Base-by-base conservation (phyloP, 2,113 vertebrate genomes). In the Cisticola juncidis region DNA sequence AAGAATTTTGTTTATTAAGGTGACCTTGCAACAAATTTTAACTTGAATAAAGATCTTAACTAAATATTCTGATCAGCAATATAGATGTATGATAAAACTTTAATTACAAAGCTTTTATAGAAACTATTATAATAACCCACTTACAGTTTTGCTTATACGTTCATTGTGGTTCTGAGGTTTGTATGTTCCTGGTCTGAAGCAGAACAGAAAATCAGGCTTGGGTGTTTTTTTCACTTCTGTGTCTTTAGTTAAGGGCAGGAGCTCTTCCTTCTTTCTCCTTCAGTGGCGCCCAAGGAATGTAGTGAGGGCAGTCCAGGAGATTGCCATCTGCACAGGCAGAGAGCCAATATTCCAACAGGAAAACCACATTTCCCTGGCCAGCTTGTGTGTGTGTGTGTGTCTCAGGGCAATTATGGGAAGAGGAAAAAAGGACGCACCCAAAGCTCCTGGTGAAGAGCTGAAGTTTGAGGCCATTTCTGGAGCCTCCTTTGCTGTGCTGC, bases 21-120 rank as follows among this genome's bases (percentile, higher is more conserved):
- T 61, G 83, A 54, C 47, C 82, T 70, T 51, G 82, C 72, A 92
- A 90, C 68, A 86, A 68, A 96, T 95, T 83, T 80, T 80, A 71
- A 77, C 56, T 65, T 56, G 35, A 81, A 86, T 86, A 81, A 94
- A 71, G 92, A 94, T 88, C 96, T 93, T 66, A 45, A 62, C 42
- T 70, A 94, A 95, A 88, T 70, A n/a, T 38, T 83, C 70, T 54
- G 79, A 93, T 95, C 82, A 88, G 92, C 76, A 90, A 76, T 79
- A 76, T 91, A 60, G 77, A 87, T 81, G 33, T 62, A 53, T 36
- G 88, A 93, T 96, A 97, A 92, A 94, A 92, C 16, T 83, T 93
- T 94, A 95, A 97, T 95, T 96, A 93, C 86, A 92, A 94, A 96
- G 85, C 88, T 51, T 83, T 95, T 92, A 64, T 44, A 77, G 76